Evolutionary conservation across 2,113 vertebrate species (phyloP).

Genomic region (Dicerorhinus sumatrensis): DNA sequence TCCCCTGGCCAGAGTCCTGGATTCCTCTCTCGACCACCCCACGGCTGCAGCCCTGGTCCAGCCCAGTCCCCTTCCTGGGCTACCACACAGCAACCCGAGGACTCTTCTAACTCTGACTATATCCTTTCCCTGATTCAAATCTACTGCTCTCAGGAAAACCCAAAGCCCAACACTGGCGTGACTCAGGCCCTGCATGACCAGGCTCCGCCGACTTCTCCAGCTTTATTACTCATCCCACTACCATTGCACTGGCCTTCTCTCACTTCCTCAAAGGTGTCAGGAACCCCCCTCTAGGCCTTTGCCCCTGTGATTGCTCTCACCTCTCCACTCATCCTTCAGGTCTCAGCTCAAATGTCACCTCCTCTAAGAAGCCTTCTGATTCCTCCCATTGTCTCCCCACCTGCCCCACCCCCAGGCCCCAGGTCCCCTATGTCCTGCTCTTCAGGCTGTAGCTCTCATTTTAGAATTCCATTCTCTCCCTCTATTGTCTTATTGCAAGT

Average conservation of each 20-base stretch:
- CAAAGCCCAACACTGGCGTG: background rate
- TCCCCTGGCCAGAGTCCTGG: background rate
- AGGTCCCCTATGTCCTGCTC: background rate
- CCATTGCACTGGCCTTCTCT: background rate
- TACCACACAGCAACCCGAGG: background rate
- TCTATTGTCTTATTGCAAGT: background rate
- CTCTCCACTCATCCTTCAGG: background rate
- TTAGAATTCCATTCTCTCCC: background rate
- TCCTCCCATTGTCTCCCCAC: background rate
- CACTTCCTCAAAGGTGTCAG: constrained; percentile 32
- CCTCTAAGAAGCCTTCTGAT: background rate
- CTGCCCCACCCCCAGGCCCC: too few species aligned
- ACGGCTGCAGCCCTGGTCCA: background rate
- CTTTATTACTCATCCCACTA: background rate
- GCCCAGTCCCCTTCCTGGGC: background rate
- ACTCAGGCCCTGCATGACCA: background rate
- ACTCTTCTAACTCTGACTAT: background rate
- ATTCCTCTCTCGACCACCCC: background rate
- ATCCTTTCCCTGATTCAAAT: background rate
- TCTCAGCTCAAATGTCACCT: background rate
- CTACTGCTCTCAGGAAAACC: background rate
- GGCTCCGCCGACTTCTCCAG: background rate
- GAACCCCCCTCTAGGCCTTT: background rate
- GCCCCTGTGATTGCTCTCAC: background rate
- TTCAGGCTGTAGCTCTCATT: background rate